These are phyloP conservation scores for Leucozona laternaria DNA, from an alignment of 2,888 invertebrate genomes.

Conservation along the genomic window DNA sequence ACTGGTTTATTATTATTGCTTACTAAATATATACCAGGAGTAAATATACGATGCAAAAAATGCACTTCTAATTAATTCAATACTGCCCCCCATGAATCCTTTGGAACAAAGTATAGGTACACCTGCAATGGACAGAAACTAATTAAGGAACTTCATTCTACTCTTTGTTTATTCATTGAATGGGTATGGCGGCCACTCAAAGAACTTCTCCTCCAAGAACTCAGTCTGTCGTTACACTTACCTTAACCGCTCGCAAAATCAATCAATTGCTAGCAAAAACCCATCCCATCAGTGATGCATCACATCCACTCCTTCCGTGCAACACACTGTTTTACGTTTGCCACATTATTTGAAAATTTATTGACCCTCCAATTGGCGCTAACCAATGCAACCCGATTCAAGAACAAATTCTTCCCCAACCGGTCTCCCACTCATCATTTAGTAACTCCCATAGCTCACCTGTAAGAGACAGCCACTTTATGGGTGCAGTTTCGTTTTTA, in stretches of 20 bases:
- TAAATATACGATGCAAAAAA: neutral
- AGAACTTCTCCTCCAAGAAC: neutral
- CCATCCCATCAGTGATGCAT: neutral
- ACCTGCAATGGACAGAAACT: constrained; percentile 60
- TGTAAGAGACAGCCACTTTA: constrained; percentile 48
- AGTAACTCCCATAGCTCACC: constrained; percentile 42
- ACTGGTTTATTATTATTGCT: neutral
- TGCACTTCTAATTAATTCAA: constrained; percentile 48
- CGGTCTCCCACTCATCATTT: constrained; percentile 49
- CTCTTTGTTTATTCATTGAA: constrained; percentile 54
- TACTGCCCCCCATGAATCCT: constrained; percentile 14
- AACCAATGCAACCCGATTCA: neutral
- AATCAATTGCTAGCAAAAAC: constrained; percentile 49
- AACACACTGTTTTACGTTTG: constrained; percentile 23
- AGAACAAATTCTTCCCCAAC: constrained; percentile 10
- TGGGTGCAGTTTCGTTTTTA: constrained; percentile 7
- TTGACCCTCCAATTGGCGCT: constrained; percentile 26
- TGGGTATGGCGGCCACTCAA: constrained; percentile 35
- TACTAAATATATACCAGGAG: neutral
- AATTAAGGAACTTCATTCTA: constrained; percentile 48
- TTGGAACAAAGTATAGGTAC: constrained; percentile 30
- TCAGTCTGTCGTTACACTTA: neutral
- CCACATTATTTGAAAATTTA: constrained; percentile 62
- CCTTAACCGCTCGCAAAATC: constrained; percentile 1
- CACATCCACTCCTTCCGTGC: neutral